These are phyloP conservation scores for Cephus pygmeus DNA, from an alignment of 2,888 invertebrate species.

Conservation along the genomic window DNA sequence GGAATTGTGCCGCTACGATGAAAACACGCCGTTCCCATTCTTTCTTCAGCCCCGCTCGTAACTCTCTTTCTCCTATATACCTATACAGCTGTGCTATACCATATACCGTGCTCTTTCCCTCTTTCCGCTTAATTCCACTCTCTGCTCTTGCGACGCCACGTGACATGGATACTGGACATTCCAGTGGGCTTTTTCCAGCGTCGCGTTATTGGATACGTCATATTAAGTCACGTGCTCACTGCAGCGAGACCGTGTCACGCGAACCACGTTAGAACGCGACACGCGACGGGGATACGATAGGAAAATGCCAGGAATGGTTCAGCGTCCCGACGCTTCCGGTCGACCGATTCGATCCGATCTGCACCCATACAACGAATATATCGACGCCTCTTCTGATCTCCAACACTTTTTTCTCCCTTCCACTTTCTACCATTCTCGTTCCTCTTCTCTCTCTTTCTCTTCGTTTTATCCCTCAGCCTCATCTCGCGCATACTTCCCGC, in stretches of 20 bases:
- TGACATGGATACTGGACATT: constrained; percentile 27
- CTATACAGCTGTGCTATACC: neutral
- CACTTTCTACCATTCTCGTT: neutral
- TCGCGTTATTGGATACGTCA: constrained; percentile 36
- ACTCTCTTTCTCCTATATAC: neutral
- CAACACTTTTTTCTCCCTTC: neutral
- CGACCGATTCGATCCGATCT: neutral
- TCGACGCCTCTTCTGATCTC: neutral
- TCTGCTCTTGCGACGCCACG: constrained; percentile 12
- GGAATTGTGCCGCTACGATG: neutral
- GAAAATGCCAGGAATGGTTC: neutral
- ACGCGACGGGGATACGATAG: neutral
- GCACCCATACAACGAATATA: neutral
- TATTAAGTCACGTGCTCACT: constrained; percentile 28
- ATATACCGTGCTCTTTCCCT: constrained; percentile 16
- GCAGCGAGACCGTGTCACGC: neutral
- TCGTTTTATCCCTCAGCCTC: neutral
- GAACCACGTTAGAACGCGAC: neutral
- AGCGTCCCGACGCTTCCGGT: neutral
- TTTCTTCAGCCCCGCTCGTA: neutral
- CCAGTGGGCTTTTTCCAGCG: constrained; percentile 13
- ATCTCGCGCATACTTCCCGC: neutral
- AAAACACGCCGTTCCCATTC: neutral
- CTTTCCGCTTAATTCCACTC: constrained; percentile 3
- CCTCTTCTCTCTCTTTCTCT: neutral